Evolutionary conservation across 2,888 invertebrate genomes (phyloP).

Genomic region (Magallana nippona): DNA sequence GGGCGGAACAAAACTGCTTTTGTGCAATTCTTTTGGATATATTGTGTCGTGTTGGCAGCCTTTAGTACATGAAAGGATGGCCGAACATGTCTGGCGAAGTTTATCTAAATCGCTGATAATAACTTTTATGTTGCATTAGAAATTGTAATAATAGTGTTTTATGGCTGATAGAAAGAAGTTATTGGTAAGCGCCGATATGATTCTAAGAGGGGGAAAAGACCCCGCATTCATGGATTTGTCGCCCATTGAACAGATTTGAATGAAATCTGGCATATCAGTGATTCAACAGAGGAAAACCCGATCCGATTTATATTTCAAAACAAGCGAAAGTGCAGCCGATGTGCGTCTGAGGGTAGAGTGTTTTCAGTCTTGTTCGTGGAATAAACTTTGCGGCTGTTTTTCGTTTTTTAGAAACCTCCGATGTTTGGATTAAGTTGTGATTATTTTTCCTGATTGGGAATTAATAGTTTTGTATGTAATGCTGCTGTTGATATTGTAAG

Average conservation of each 20-base stretch:
- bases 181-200: slow-evolving; percentile 35
- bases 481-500: not conserved
- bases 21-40: not conserved
- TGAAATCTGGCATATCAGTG: slow-evolving; percentile 41
- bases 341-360: no score
- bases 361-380: not conserved
- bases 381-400: not conserved
- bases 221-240: slow-evolving; percentile 38
- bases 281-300: not conserved
- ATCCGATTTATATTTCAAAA: slow-evolving; percentile 38
- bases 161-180: slow-evolving; percentile 30
- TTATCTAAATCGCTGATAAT: slow-evolving; percentile 41
- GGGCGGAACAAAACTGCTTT: slow-evolving; percentile 18
- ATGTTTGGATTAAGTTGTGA: slow-evolving; percentile 12
- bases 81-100: slow-evolving; percentile 10
- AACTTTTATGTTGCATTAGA: slow-evolving; percentile 38
- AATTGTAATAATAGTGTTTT: slow-evolving; percentile 39
- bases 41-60: slow-evolving; percentile 35
- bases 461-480: not conserved
- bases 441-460: not conserved
- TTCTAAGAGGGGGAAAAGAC: slow-evolving; percentile 19
- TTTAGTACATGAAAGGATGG: slow-evolving; percentile 7
- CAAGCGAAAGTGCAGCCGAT: slow-evolving; percentile 13
- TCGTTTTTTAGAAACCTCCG: not conserved
- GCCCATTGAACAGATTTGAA: slow-evolving; percentile 37